Evolutionary conservation across 2,888 invertebrate genomes (phyloP), one percentile per base, ranked within the genome.

Genomic region (Desoria tigrina): DNA sequence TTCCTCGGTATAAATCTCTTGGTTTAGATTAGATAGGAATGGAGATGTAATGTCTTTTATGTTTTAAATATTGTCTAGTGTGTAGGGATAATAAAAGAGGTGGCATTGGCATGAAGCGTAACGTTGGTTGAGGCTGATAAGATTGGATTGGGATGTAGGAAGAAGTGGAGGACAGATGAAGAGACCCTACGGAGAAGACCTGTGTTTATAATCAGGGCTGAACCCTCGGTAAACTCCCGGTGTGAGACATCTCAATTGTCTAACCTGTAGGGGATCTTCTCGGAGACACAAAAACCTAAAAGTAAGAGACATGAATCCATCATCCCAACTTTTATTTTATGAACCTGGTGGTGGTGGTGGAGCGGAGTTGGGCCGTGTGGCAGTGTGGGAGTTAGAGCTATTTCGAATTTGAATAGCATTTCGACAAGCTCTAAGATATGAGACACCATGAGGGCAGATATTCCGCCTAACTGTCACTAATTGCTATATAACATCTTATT

Each of bases 191-290:
- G 62, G 68, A 65, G 68, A 58, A 65, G 68, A 65, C 65, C 65
- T 60, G 51, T 63, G 39, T 49, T 57, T 57, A 57, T 57, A 57
- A 57, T 57, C 60, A 66, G 64, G 66, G 69, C 66, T 69, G 71
- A 68, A 66, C 70, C 71, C 64, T 68, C 59, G 45, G 59, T 62
- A 68, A 63, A 70, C 74, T 73, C 74, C 75, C 69, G 75, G 72
- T 71, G 75, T 64, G 75, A 73, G 71, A 75, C 73, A 74, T 75
- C 75, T 75, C 75, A 75, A 75, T 74, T 75, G 70, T 72, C 60
- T 68, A 67, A 71, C 67, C 75, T 69, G 64, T 70, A 69, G 74
- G 71, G 56, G 65, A 42, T 55, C 59, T 24, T 56, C 55, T 59
- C 28, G 24, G 45, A 54, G 27, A 51, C 66, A 69, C 63, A 66